These are phyloP conservation scores for Thermophis baileyi DNA, from an alignment of 2,113 vertebrate species.

Conservation along the genomic window DNA sequence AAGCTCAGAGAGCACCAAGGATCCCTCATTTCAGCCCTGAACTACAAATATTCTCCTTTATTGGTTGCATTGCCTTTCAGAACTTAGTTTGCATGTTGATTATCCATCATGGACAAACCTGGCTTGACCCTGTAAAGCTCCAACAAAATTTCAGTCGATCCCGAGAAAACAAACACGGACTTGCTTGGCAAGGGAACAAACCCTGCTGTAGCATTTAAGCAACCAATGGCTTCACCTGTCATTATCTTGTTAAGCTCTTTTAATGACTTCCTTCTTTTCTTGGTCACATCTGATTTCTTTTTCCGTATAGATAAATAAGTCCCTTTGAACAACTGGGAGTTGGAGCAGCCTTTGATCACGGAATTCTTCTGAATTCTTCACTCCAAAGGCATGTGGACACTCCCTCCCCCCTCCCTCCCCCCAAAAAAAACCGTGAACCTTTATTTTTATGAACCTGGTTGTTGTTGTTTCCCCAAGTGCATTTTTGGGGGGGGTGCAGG, in stretches of 20 bases:
- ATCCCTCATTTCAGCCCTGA: background rate
- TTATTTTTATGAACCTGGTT: conserved; percentile 70
- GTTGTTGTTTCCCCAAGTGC: conserved; percentile 51
- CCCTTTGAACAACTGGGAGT: conserved; percentile 97
- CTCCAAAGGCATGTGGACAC: conserved; percentile 74
- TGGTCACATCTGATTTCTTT: conserved; percentile 93
- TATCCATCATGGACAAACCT: conserved; percentile 51
- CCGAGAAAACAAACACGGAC: conserved; percentile 48
- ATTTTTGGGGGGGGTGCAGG: conserved; percentile 10
- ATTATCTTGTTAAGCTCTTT: conserved; percentile 86
- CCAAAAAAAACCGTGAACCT: conserved; percentile 45
- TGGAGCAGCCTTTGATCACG: conserved; percentile 89
- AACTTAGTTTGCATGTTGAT: conserved; percentile 20
- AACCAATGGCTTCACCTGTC: conserved; percentile 83
- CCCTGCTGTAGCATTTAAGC: conserved; percentile 65
- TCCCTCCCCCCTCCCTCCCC: no score
- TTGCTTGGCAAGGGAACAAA: conserved; percentile 6
- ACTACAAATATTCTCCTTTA: background rate
- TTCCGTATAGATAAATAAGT: conserved; percentile 70
- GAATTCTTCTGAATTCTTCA: conserved; percentile 90
- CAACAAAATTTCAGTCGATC: conserved; percentile 54
- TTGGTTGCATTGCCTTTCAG: background rate
- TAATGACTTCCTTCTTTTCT: conserved; percentile 95
- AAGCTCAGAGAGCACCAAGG: background rate
- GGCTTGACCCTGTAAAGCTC: conserved; percentile 49